phyloP scores from a whole-genome alignment of 2,888 invertebrate genomes.

The Choreutis nemorana region DNA sequence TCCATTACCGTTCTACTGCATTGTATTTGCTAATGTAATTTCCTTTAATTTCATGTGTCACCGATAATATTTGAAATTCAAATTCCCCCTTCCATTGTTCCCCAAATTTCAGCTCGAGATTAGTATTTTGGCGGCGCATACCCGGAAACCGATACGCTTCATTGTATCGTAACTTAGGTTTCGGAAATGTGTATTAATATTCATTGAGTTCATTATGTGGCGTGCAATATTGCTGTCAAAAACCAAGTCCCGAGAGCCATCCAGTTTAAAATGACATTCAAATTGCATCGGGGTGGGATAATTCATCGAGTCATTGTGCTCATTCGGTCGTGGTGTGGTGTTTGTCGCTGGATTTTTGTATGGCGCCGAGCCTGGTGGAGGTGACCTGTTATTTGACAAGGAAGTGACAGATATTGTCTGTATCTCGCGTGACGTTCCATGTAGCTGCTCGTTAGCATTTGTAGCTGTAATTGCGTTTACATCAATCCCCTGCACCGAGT shows the following conservation, averaged over 20 bases:
- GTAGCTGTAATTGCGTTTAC: no score
- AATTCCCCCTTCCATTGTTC: slow-evolving; percentile 25
- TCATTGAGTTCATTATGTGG: slow-evolving; percentile 6
- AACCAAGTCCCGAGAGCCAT: not conserved
- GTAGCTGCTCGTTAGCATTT: no score
- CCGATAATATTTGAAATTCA: slow-evolving; percentile 44
- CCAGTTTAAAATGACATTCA: slow-evolving; percentile 8
- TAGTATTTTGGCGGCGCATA: slow-evolving; percentile 7
- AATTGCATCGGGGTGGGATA: slow-evolving; percentile 10
- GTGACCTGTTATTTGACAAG: slow-evolving; percentile 10
- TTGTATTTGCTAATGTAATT: slow-evolving; percentile 22
- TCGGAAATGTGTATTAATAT: slow-evolving; percentile 6
- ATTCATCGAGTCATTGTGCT: slow-evolving; percentile 10
- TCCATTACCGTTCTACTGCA: slow-evolving; percentile 4
- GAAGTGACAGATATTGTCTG: no score
- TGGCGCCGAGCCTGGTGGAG: slow-evolving; percentile 3
- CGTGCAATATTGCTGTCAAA: slow-evolving; percentile 1
- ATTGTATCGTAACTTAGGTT: slow-evolving; percentile 1
- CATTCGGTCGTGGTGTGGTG: slow-evolving; percentile 7
- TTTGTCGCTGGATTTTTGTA: not conserved
- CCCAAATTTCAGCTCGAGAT: slow-evolving; percentile 11
- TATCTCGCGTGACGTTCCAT: no score
- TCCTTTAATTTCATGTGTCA: slow-evolving; percentile 44
- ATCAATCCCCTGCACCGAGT: no score
- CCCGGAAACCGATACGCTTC: slow-evolving; percentile 5